A percentile compares a stretch with the other conserved stretches of the same genome.
Evolutionary conservation across 2,888 invertebrate genomes (phyloP).

Genomic region (Pseudoips prasinana): DNA sequence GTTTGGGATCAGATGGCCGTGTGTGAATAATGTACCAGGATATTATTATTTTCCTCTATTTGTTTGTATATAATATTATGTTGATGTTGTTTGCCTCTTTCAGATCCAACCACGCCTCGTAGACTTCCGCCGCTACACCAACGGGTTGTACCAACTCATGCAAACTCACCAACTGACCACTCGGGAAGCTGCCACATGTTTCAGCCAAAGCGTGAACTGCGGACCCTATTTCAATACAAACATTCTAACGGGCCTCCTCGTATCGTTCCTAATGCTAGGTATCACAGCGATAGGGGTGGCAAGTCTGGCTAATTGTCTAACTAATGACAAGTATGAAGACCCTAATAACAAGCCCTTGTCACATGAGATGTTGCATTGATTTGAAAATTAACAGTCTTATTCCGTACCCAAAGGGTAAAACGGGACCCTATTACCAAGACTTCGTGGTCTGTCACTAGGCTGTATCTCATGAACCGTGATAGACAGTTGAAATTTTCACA

Average conservation of each 20-base stretch:
- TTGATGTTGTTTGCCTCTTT: no score
- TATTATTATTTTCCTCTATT: no score
- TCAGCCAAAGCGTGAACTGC: conserved; percentile 44
- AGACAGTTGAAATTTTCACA: no score
- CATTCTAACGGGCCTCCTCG: conserved; percentile 41
- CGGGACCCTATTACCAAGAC: no score
- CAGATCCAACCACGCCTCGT: conserved; percentile 25
- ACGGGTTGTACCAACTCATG: neutral
- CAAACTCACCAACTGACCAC: neutral
- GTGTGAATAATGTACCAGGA: no score
- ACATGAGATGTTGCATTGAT: conserved; percentile 8
- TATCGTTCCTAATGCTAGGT: conserved; percentile 28
- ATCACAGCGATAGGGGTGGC: conserved; percentile 41
- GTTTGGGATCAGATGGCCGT: no score
- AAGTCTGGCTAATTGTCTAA: conserved; percentile 30
- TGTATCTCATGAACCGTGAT: no score
- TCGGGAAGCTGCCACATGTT: conserved; percentile 9
- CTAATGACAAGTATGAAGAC: conserved; percentile 51
- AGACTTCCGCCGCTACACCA: neutral
- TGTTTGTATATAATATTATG: no score
- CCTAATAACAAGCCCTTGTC: conserved; percentile 34
- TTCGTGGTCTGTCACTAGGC: no score
- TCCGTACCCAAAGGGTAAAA: no score
- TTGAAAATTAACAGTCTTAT: neutral
- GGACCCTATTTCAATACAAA: conserved; percentile 46